These are phyloP conservation scores for Poecilia velifera DNA, from an alignment of 2,797 vertebrate species.

Conservation along the genomic window DNA sequence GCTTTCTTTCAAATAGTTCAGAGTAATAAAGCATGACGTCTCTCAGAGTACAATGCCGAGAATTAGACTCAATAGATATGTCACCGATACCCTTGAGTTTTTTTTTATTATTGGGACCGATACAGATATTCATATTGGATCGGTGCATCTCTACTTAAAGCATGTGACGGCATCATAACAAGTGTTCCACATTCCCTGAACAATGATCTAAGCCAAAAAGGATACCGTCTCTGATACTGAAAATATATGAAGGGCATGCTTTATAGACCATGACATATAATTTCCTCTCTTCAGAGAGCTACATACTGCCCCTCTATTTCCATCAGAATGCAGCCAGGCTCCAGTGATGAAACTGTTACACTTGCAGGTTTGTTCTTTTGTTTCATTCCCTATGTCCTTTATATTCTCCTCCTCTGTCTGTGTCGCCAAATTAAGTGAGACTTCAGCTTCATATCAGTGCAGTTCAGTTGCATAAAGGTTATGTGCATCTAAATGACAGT, in stretches of 20 bases:
- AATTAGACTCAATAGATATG: too few species aligned
- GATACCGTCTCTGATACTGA: conserved; percentile 60
- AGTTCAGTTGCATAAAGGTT: conserved; percentile 49
- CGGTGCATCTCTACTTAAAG: neutral
- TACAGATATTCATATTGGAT: too few species aligned
- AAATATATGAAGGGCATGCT: conserved; percentile 63
- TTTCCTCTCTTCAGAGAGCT: conserved; percentile 64
- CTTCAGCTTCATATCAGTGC: conserved; percentile 39
- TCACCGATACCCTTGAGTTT: too few species aligned
- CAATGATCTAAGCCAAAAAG: conserved; percentile 58
- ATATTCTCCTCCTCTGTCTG: conserved; percentile 21
- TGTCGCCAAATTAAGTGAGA: conserved; percentile 40
- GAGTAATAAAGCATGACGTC: too few species aligned
- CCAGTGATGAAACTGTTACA: conserved; percentile 67
- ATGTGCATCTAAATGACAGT: conserved; percentile 44
- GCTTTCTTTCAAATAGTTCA: too few species aligned
- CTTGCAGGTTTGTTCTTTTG: conserved; percentile 40
- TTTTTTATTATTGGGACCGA: too few species aligned
- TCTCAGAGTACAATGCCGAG: too few species aligned
- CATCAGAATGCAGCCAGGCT: conserved; percentile 67
- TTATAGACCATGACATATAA: conserved; percentile 74
- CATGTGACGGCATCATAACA: conserved; percentile 44
- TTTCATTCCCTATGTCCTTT: conserved; percentile 48
- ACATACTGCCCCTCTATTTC: conserved; percentile 54
- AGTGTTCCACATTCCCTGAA: conserved; percentile 43